Conservation (phyloP, 2,888 invertebrate species). For the Mylabris sibirica region DNA sequence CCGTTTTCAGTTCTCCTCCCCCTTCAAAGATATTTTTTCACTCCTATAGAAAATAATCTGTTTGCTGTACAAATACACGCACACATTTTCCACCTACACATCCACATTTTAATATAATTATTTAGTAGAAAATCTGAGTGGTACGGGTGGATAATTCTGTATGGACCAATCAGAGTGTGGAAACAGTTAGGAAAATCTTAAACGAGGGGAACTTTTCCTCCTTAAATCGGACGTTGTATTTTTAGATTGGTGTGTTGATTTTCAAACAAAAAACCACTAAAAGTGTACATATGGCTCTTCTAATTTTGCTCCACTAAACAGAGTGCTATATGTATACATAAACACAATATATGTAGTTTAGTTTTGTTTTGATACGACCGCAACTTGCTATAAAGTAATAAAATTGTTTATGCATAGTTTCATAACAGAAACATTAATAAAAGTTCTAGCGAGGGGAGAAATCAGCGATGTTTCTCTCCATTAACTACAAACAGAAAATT, state of each 20-base stretch:
- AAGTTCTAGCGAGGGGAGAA: background rate
- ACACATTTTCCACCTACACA: conserved; percentile 42
- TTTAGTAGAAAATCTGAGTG: background rate
- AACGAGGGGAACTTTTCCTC: background rate
- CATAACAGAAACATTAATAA: background rate
- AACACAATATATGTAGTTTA: background rate
- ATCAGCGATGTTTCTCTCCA: no score
- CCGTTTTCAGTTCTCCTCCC: conserved; percentile 31
- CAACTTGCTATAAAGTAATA: conserved; percentile 12
- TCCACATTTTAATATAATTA: conserved; percentile 14
- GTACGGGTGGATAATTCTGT: background rate
- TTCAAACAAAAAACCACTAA: conserved; percentile 3
- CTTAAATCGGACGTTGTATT: conserved; percentile 40
- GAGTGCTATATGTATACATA: no score
- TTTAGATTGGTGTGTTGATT: conserved; percentile 41
- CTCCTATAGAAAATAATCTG: conserved; percentile 51
- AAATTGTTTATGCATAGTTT: conserved; percentile 10
- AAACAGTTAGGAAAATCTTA: conserved; percentile 50
- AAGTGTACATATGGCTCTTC: background rate
- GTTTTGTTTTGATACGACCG: background rate
- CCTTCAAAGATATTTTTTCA: background rate
- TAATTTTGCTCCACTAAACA: background rate
- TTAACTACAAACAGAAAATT: no score
- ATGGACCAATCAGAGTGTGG: conserved; percentile 35
- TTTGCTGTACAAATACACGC: conserved; percentile 40